Evolutionary conservation across 2,797 vertebrate species (phyloP).

Genomic region (Tokudaia tokunoshimensis): DNA sequence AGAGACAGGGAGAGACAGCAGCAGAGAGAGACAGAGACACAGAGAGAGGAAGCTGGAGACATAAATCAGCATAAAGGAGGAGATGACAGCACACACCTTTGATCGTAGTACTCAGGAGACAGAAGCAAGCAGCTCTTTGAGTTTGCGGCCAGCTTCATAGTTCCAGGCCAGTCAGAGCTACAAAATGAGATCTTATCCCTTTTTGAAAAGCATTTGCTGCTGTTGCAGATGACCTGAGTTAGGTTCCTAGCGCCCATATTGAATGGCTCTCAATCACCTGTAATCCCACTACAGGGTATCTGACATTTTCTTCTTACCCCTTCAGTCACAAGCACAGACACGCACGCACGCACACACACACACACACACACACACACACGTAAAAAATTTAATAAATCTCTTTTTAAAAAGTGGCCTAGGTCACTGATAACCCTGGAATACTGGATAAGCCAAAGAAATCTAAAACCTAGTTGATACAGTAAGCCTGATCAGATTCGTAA

Average conservation of each 20-base stretch:
- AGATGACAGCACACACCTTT: neutral
- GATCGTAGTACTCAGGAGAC: neutral
- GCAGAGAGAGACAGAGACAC: neutral
- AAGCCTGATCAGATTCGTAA: neutral
- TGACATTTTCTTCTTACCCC: neutral
- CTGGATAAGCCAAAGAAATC: neutral
- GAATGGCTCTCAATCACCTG: neutral
- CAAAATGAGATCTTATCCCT: neutral
- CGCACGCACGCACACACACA: too few relatives aligned
- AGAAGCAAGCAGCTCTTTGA: neutral
- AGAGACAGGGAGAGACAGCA: neutral
- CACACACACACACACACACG: neutral
- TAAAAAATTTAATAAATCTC: neutral
- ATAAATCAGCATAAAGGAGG: neutral
- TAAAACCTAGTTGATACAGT: neutral
- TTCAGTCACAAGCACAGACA: neutral
- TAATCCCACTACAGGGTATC: neutral
- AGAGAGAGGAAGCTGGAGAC: neutral
- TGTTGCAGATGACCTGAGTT: neutral
- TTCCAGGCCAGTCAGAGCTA: neutral
- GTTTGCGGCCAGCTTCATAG: neutral
- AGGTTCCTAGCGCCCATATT: neutral
- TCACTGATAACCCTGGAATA: neutral
- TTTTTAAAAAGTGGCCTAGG: neutral
- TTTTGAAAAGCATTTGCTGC: neutral